A percentile compares a stretch with the other conserved stretches of the same genome.
phyloP scores from a whole-genome alignment of 2,888 invertebrate species.

The Notocelia uddmanniana region DNA sequence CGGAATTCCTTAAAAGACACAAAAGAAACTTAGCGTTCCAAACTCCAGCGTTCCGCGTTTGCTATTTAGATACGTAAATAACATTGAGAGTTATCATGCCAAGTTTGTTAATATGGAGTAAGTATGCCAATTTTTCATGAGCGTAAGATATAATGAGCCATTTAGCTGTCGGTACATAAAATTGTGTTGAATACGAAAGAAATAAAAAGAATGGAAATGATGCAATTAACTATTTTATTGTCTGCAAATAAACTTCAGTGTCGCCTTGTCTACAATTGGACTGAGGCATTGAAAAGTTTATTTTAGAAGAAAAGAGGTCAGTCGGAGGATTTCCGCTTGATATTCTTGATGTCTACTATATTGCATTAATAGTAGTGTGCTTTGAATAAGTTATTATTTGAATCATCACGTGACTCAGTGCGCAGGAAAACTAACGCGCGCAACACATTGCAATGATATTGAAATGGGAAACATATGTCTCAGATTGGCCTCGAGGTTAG shows the following conservation, averaged over 20 bases:
- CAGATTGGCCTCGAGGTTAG: too few species aligned
- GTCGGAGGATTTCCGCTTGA: neutral
- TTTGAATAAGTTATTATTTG: neutral
- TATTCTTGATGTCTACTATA: neutral
- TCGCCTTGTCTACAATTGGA: constrained; percentile 11
- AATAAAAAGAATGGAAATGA: constrained; percentile 29
- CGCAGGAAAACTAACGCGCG: too few species aligned
- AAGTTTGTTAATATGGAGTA: neutral
- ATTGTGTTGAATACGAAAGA: constrained; percentile 25
- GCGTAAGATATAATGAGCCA: constrained; percentile 16
- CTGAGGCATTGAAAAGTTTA: constrained; percentile 23
- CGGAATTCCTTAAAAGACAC: too few species aligned
- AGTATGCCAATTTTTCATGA: constrained; percentile 25
- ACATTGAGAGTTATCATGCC: neutral
- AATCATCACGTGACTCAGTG: too few species aligned
- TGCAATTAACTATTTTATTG: constrained; percentile 34
- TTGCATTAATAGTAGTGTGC: constrained; percentile 1
- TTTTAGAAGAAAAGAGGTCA: constrained; percentile 29
- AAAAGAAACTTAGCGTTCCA: too few species aligned
- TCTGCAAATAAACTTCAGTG: constrained; percentile 20
- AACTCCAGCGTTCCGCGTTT: neutral
- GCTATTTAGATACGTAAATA: neutral
- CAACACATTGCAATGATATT: too few species aligned
- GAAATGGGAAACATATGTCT: too few species aligned
- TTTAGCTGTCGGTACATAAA: constrained; percentile 26